Base-by-base conservation (phyloP, 2,888 invertebrate genomes). In the Rhynchonema sp. region DNA sequence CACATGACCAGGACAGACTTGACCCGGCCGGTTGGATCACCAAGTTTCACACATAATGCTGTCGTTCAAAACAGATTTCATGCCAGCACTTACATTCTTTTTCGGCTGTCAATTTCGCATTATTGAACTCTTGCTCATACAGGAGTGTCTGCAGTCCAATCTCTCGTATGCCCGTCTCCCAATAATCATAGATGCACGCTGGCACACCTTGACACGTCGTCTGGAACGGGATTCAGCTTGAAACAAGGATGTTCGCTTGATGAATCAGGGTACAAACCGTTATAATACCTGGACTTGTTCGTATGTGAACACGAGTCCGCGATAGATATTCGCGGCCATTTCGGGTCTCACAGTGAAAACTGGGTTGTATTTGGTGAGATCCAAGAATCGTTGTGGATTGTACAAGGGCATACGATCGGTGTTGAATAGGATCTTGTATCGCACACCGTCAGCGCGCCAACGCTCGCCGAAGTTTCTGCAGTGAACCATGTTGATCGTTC, bases 141-240 rank as follows among this genome's bases (percentile, higher is more conserved):
- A 62, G 63, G 17, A 66, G 55, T 3, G 67, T 68, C 23, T 60
- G 61, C 56, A 66, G 23, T 13, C 67, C 67, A 29, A 68, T 64
- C 49, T 68, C 68, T 1, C 64, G 52, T 13, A 65, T 55, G 1
- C 67, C 66, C 20, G 68, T 67, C 28, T 66, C 56, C 20, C 66
- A 56, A 58, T 63, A 67, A 59, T 67, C 67, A 62, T 64, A 68
- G 29, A 64, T 66, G 59, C 67, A 67, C 26, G 64, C 60, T 26
- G 62, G 63, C 1, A 62, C 57, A n/a, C 62, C 62, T 52, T 62
- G 63, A 56, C 66, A 66, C 2, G 60, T 26, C 9, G 61, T 62
- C 63, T 67, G 58, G 30, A 58, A 57, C n/a, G n/a, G n/a, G n/a
- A n/a, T n/a, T n/a, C n/a, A n/a, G n/a, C n/a, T n/a, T n/a, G n/a